Evolutionary conservation across 2,113 vertebrate genomes (phyloP).

Genomic region (Motacilla tschutschensis): DNA sequence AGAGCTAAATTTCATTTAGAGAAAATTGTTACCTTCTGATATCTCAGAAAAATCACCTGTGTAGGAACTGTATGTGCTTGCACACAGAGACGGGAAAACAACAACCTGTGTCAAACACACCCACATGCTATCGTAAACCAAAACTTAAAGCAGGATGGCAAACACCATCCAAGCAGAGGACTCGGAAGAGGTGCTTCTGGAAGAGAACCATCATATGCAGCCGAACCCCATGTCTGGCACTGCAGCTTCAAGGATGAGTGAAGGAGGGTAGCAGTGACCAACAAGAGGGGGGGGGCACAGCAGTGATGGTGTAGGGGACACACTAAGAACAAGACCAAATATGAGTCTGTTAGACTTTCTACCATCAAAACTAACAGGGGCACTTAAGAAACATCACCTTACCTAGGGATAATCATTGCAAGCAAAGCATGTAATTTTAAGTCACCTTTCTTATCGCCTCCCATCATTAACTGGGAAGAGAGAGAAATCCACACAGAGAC

Average conservation of each 20-base stretch:
- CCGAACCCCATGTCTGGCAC: accelerated
- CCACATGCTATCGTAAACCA: accelerated
- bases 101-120: neutral
- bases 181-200: neutral
- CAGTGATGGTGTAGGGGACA: accelerated
- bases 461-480: neutral
- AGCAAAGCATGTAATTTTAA: neutral
- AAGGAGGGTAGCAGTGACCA: neutral
- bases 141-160: neutral
- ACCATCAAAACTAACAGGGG: neutral
- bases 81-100: neutral
- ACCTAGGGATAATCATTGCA: neutral
- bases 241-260: neutral
- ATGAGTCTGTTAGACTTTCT: neutral
- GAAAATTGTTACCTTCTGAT: neutral
- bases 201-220: accelerated
- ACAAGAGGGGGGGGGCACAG: neutral
- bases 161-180: neutral
- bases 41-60: neutral
- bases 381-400: neutral
- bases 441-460: neutral
- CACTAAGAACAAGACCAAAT: accelerated
- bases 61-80: neutral
- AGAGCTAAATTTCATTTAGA: neutral
- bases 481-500: neutral